Base-by-base conservation (phyloP, 2,113 vertebrate genomes). In the Tragelaphus strepsiceros region DNA sequence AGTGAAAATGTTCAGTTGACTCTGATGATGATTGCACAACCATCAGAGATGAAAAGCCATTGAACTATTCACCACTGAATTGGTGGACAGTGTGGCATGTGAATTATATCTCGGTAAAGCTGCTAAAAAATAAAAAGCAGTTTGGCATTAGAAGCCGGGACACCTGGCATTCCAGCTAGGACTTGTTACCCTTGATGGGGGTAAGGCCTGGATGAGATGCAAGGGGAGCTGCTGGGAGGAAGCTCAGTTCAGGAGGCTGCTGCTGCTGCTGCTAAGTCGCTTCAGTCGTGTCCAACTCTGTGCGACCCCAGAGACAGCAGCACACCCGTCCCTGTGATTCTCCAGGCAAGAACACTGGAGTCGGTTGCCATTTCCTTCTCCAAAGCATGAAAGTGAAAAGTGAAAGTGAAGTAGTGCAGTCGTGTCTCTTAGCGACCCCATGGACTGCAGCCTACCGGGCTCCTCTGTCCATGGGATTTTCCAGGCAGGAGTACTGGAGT, bases 181-280 rank as follows among this genome's bases (percentile, higher is more conserved):
- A 7, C 35, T 14, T 1, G 0, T 59, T 17, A 6, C 74, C 24
- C 30, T 49, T 0, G 24, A 19, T 15, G 26, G 4, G 19, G 32
- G 43, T 8, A 17, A 30, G 8, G 30, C 24, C 94, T 53, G 6
- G 26, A 77, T 16, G 16, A 46, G 64, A 43, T 9, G 35, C 56
- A 1, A 15, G 77, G 26, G 21, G 21, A 10, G 49, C 58, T 54
- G 26, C 49, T 15, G 39, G 74, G 83, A 88, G 74, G 78, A 88
- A 54, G 30, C 54, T 21, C 67, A 62, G 61, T 62, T 62, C 61
- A 62, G 59, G 26, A 61, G 59, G 59, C 59, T 61, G 59, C 26
- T 61, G 59, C 59, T 61, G 59, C 26, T 61, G 59, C 59, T 61
- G 59, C 59, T 61, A 6, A 30, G 59, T 61, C 12, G 5, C 59